Evolutionary conservation across 1,140 invertebrate species (phyloP).

Genomic region (Drosophila arizonae): DNA sequence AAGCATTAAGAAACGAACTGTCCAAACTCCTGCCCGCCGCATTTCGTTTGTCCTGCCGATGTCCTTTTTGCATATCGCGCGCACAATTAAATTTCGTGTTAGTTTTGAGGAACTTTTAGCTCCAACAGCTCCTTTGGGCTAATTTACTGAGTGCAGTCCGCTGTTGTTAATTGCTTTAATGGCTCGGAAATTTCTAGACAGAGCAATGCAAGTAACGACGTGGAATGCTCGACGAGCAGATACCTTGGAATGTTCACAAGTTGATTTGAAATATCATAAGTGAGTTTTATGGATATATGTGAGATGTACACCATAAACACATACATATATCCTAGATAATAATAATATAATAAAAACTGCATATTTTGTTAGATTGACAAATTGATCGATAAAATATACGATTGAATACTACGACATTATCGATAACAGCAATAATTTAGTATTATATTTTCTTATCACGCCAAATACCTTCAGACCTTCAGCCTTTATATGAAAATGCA

Average conservation of each 20-base stretch:
- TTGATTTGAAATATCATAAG: no score
- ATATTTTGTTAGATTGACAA: no score
- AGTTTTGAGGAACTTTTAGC: slow-evolving; percentile 43
- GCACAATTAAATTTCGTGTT: slow-evolving; percentile 73
- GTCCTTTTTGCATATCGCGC: slow-evolving; percentile 34
- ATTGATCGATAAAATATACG: no score
- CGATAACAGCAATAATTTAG: no score
- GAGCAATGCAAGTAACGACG: not conserved
- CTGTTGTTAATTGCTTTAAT: slow-evolving; percentile 78
- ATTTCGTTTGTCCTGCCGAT: not conserved
- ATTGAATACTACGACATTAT: no score
- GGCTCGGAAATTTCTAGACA: slow-evolving; percentile 67
- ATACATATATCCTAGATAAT: no score
- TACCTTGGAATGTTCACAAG: not conserved
- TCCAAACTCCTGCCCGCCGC: slow-evolving; percentile 1
- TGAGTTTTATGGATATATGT: no score
- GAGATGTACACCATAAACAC: no score
- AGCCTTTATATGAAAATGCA: no score
- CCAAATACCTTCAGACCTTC: not conserved
- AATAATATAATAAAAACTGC: no score
- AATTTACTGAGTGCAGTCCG: slow-evolving; percentile 62
- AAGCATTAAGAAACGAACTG: slow-evolving; percentile 48
- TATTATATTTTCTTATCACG: not conserved
- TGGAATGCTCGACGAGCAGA: not conserved
- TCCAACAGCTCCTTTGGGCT: slow-evolving; percentile 33